Base-by-base conservation (phyloP, 92 coral and sea anemone genomes). In the Zoanthus sansibaricus region DNA sequence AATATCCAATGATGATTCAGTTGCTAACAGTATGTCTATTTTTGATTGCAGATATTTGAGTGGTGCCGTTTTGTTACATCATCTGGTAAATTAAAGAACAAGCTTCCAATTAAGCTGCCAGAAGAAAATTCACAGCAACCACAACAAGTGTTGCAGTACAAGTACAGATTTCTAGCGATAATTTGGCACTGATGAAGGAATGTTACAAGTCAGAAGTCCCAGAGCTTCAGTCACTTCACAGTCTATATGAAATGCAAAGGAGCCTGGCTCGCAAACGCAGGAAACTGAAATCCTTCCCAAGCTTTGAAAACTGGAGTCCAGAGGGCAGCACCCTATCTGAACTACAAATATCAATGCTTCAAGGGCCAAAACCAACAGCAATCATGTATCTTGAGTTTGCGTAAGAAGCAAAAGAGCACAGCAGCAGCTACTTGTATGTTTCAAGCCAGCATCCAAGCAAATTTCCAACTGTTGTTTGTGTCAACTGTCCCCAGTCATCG, bases 221-320 rank as follows among this genome's bases (percentile, higher is more conserved):
- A 0, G 67, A 46, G 31, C 30, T 76, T 10, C 72, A 62, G 79
- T 77, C 87, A 7, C 89, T 89, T 52, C 73, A 54, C 52, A 74
- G 82, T n/a, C 4, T 87, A 14, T 87, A 70, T 66, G 54, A 67
- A 78, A 87, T 87, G 79, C 89, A 89, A 54, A 13, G 76, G 74
- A 47, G 42, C 77, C 82, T 17, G 54, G 56, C 56, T 0, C 56
- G 92, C 52, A 76, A 66, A 10, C 73, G 76, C 5, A 31, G 89
- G 47, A 86, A 47, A 51, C 64, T 76, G 5, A 77, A 77, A 46
- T 75, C 17, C 46, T 86, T 77, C 71, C 88, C 86, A 45, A 77
- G 82, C 59, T 45, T 32, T 32, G n/a, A 76, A 31, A 31, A 5
- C 54, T 76, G 82, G 82, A 76, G 82, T 31, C 82, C 82, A 76